Base-by-base conservation (phyloP, 2,113 vertebrate genomes). In the Erythrocercus mccallii region DNA sequence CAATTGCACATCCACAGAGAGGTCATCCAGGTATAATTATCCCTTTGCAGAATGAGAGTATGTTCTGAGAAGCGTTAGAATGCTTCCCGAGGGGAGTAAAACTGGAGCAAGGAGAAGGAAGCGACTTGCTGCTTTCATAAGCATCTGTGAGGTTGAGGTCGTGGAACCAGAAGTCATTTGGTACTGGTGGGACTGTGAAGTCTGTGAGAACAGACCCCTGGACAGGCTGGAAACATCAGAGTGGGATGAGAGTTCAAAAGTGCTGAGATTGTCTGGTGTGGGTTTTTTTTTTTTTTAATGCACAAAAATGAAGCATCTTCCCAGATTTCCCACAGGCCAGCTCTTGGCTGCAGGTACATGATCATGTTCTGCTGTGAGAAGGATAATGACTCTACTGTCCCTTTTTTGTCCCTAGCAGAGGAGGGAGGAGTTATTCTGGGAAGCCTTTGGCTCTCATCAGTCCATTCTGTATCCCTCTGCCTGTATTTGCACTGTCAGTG, bases 31-130 rank as follows among this genome's bases (percentile, higher is more conserved):
- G 72, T 91, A 48, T 91, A 94, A 97, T 96, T 94, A 95, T 94
- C 62, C 65, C 71, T 53, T 77, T 33, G 61, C 88, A 94, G 90
- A 95, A 90, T 70, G 82, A 86, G 90, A 53, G 56, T 18, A 33
- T 70, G 37, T 77, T 81, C 79, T 92, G 47, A 64, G 68, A 74
- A 83, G 68, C 2, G 47, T 31, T 45, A 20, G 84, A 74, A 51
- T n/a, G 38, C 72, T 77, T 82, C 95, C 90, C 4, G 0, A 81
- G 92, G 88, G 96, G 61, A 45, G 71, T 73, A 58, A 80, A 97
- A 97, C 45, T 93, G 88, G 95, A 96, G 76, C 96, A 95, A 97
- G 92, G 92, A 93, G 94, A 96, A 62, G 85, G 33, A 64, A 73
- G 57, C 6, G 0, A 38, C 70, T 69, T 3, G 35, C 81, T 66